A percentile compares a stretch with the other conserved stretches of the same genome.
Evolutionary conservation across 2,888 invertebrate genomes (phyloP).

Genomic region (Tetranychus piercei): DNA sequence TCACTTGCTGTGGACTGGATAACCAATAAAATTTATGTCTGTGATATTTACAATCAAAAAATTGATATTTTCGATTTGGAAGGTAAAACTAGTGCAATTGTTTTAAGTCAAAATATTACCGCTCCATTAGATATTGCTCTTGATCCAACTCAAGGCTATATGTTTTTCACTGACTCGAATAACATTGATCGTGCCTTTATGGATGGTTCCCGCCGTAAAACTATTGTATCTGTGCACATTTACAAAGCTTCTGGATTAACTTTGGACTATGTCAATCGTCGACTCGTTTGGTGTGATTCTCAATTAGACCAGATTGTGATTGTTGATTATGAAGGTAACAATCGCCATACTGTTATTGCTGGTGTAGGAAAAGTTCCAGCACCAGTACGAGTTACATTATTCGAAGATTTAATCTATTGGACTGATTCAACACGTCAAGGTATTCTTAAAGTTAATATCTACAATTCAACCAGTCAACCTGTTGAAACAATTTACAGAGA

Average conservation of each 20-base stretch:
- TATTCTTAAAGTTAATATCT: conserved; percentile 9
- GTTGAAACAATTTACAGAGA: conserved; percentile 12
- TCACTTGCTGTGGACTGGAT: conserved; percentile 92
- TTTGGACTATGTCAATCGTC: conserved; percentile 66
- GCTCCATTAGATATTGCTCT: conserved; percentile 76
- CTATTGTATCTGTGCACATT: conserved; percentile 74
- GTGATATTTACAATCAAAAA: conserved; percentile 76
- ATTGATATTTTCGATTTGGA: conserved; percentile 80
- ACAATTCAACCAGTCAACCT: conserved; percentile 33
- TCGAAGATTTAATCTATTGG: conserved; percentile 74
- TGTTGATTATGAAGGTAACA: conserved; percentile 72
- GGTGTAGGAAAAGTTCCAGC: conserved; percentile 48
- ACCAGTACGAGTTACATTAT: conserved; percentile 59
- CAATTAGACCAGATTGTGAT: conserved; percentile 86
- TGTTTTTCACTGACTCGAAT: conserved; percentile 41
- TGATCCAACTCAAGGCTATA: conserved; percentile 65
- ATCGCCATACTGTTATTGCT: conserved; percentile 31
- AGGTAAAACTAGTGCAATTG: conserved; percentile 70
- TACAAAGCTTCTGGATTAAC: conserved; percentile 82
- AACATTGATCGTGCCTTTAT: conserved; percentile 60
- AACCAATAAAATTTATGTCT: conserved; percentile 83
- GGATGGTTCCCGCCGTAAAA: conserved; percentile 68
- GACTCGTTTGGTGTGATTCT: conserved; percentile 92
- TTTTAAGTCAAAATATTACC: conserved; percentile 71
- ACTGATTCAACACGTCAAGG: conserved; percentile 72